Conservation (phyloP, 2,888 invertebrate genomes). For the Macaria liturata region DNA sequence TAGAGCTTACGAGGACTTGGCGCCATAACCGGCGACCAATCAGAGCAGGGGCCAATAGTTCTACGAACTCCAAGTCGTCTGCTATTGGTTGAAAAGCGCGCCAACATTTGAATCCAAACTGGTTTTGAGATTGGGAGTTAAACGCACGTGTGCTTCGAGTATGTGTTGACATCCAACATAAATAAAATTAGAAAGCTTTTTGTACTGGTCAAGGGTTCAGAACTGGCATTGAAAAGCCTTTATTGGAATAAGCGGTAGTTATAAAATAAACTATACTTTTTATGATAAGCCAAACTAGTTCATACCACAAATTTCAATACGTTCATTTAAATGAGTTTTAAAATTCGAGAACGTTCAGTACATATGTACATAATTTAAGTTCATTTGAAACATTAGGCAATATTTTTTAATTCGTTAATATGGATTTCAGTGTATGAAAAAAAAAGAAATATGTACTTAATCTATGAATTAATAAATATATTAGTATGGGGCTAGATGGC, state of each 20-base stretch:
- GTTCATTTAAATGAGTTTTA: too few relatives aligned
- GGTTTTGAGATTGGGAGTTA: constrained; percentile 53
- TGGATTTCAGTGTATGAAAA: too few relatives aligned
- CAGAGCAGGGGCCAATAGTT: constrained; percentile 66
- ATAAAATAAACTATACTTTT: too few relatives aligned
- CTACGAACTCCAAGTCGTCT: constrained; percentile 62
- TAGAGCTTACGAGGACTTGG: constrained; percentile 28
- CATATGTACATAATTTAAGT: too few relatives aligned
- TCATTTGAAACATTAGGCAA: too few relatives aligned
- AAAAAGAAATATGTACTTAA: too few relatives aligned
- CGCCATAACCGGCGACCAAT: constrained; percentile 52
- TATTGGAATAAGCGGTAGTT: constrained; percentile 1
- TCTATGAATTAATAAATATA: too few relatives aligned
- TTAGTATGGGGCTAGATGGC: too few relatives aligned
- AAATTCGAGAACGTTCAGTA: too few relatives aligned
- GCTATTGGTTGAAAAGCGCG: constrained; percentile 63
- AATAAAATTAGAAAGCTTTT: constrained; percentile 41
- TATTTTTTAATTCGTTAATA: too few relatives aligned
- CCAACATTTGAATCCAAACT: constrained; percentile 58
- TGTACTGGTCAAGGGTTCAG: constrained; percentile 9
- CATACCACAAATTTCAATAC: too few relatives aligned
- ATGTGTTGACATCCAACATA: constrained; percentile 31
- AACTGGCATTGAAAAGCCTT: constrained; percentile 2
- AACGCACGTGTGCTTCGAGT: constrained; percentile 43
- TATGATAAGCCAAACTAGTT: too few relatives aligned